Percentiles rank a stretch among this genome's conserved stretches.
These are phyloP conservation scores for Tangara arthus DNA, from an alignment of 2,797 vertebrate genomes.

Conservation along the genomic window DNA sequence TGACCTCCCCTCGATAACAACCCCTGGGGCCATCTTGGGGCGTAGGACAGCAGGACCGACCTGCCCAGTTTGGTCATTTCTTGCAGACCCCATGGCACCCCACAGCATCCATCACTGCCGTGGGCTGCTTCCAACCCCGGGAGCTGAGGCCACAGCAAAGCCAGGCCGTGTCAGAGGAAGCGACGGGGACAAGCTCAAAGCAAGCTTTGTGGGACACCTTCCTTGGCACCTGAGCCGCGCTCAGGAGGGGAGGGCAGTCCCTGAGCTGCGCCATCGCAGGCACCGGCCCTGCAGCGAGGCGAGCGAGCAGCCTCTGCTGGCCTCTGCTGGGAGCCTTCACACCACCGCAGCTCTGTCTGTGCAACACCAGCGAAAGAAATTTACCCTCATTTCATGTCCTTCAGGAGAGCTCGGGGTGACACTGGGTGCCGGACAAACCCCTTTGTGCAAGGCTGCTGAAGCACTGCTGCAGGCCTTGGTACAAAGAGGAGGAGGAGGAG, in stretches of 20 bases:
- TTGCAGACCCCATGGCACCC: background rate
- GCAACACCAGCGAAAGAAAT: background rate
- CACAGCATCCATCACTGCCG: background rate
- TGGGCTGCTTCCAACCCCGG: background rate
- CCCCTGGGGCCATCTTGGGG: background rate
- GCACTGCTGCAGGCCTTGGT: background rate
- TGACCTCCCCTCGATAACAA: background rate
- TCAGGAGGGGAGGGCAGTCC: background rate
- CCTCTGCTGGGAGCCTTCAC: background rate
- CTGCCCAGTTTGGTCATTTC: background rate
- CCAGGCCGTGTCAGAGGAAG: background rate
- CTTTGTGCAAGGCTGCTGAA: background rate
- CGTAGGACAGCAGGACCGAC: background rate
- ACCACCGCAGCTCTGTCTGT: background rate
- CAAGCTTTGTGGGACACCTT: background rate
- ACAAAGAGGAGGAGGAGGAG: background rate
- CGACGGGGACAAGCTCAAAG: background rate
- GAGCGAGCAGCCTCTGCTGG: slow-evolving; percentile 45
- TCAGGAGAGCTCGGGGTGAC: accelerated
- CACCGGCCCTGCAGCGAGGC: background rate
- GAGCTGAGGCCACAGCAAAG: background rate
- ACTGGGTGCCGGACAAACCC: accelerated
- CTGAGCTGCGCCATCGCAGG: background rate
- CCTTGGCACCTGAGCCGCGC: background rate
- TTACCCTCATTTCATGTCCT: background rate